A percentile compares a stretch with the other conserved stretches of the same genome.
These are phyloP conservation scores for Stomatorhinus ivindoensis DNA, from an alignment of 2,113 vertebrate species.

Conservation along the genomic window DNA sequence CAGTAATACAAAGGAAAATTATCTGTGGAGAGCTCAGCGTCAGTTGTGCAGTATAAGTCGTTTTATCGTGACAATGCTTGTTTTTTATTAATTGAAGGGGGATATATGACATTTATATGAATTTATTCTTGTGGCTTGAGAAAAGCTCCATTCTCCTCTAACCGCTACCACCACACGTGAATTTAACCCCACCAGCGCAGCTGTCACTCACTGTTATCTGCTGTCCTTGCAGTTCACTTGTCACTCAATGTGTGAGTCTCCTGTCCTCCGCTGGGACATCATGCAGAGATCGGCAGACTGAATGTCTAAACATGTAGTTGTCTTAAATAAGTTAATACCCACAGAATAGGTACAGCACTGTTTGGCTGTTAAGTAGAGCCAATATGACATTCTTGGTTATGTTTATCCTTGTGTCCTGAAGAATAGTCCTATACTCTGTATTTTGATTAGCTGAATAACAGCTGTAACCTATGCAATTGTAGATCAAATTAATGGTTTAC, in stretches of 20 bases:
- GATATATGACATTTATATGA: constrained; percentile 6
- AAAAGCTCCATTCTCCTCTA: constrained; percentile 7
- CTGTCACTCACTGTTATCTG: constrained; percentile 15
- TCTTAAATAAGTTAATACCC: not conserved
- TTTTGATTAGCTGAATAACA: not conserved
- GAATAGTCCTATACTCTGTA: not conserved
- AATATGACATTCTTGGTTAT: not conserved
- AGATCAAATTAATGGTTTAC: not conserved
- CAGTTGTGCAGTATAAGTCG: not conserved
- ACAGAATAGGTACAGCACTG: not conserved
- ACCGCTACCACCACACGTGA: not conserved
- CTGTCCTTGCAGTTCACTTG: constrained; percentile 6
- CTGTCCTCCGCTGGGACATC: not conserved
- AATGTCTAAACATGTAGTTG: not conserved
- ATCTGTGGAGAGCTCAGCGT: not conserved
- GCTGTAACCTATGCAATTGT: not conserved
- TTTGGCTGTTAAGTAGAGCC: not conserved
- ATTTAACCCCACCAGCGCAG: constrained; percentile 5
- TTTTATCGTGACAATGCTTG: not conserved
- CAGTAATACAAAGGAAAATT: not conserved
- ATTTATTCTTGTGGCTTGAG: not conserved
- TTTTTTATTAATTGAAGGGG: not conserved
- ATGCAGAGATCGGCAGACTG: not conserved
- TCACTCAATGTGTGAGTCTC: not conserved
- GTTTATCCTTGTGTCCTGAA: not conserved